These are phyloP conservation scores for Tenthredo scrophulariae DNA, from an alignment of 2,888 invertebrate genomes.

Conservation along the genomic window DNA sequence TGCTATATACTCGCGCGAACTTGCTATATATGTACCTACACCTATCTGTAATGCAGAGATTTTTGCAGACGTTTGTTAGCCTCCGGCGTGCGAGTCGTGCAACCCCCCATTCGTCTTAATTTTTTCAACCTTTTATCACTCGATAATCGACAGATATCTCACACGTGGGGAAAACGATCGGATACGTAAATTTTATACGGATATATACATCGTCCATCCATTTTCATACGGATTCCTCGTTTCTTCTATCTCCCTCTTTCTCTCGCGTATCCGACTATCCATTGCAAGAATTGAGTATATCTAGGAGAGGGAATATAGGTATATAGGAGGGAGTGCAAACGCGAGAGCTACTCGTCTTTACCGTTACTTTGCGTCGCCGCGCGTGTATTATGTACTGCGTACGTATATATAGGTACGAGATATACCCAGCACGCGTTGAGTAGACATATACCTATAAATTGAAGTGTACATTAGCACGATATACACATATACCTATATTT, in stretches of 20 bases:
- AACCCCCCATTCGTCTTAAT: background rate
- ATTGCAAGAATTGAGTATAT: background rate
- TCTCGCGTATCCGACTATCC: background rate
- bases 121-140: slow-evolving; percentile 43
- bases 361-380: slow-evolving; percentile 65
- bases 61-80: slow-evolving; percentile 36
- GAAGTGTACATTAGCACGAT: background rate
- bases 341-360: slow-evolving; percentile 63
- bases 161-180: background rate
- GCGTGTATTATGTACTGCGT: background rate
- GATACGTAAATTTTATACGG: background rate
- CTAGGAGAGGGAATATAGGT: slow-evolving; percentile 57
- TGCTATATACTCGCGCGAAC: background rate
- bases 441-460: background rate
- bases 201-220: background rate
- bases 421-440: background rate
- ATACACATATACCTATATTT: background rate
- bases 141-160: background rate
- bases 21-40: background rate
- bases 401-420: background rate
- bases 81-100: background rate
- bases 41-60: slow-evolving; percentile 2
- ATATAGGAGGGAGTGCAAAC: slow-evolving; percentile 57
- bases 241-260: background rate
- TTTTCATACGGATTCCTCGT: background rate